Base-by-base conservation (phyloP, 2,113 vertebrate genomes). In the Patagioenas fasciata region DNA sequence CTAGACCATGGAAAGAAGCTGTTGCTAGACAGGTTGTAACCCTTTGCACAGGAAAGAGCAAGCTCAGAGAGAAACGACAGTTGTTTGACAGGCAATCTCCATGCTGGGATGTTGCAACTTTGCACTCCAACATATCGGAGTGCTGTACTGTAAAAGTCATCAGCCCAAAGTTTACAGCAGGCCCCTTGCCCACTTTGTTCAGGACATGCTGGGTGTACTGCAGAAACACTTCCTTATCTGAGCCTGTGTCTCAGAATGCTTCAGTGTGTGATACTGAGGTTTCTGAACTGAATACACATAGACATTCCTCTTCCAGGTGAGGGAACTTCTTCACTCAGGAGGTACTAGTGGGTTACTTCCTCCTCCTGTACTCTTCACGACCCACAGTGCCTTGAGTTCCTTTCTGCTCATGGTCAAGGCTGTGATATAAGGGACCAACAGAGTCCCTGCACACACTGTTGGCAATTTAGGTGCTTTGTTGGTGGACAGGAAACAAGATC, bases 181-280 rank as follows among this genome's bases (percentile, higher is more conserved):
- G 2, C 9, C 18, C 8, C 32, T 75, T 28, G 2, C 19, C 24
- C 1, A 1, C 24, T 85, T 74, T 50, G 12, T 2, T 71, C 38
- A 56, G 20, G 18, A n/a, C 0, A 1, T 44, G 20, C 11, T 29
- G 11, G 11, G 25, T 0, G 0, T 54, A 14, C 15, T 32, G n/a
- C 2, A 11, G 24, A 87, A 91, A 58, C 8, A 50, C 2, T 9
- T 65, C 12, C 29, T 94, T 74, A 71, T 15, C 19, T 36, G 24
- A 85, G 20, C 9, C 6, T 38, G 7, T 60, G 6, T 44, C 29
- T 14, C 26, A n/a, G 50, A 36, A 57, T 16, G 6, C 6, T 71
- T 74, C 21, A 10, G 8, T 48, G 4, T 29, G 12, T 54, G 28
- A 17, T 62, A 34, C 8, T 28, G 8, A 75, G 18, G 56, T 72